Conservation (phyloP, 2,797 vertebrate species). For the Lophotriccus pileatus region DNA sequence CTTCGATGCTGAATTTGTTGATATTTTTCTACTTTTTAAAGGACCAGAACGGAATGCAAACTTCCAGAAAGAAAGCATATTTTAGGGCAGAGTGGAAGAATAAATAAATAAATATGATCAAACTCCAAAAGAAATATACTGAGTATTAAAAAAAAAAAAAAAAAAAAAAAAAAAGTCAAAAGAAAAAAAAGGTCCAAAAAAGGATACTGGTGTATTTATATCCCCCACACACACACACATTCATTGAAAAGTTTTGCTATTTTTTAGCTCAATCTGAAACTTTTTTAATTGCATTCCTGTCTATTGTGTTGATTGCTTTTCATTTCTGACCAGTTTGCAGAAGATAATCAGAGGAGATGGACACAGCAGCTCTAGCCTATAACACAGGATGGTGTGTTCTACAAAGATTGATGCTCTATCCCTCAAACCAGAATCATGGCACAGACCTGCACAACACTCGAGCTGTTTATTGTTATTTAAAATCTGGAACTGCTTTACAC, state of each 20-base stretch:
- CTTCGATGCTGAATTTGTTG: neutral
- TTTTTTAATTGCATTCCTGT: neutral
- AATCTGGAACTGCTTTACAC: neutral
- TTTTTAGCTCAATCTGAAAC: neutral
- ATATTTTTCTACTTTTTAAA: neutral
- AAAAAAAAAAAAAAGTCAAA: neutral
- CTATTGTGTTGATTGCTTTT: neutral
- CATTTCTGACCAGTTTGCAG: neutral
- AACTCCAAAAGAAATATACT: neutral
- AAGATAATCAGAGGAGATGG: neutral
- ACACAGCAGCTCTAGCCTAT: neutral
- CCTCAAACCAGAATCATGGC: neutral
- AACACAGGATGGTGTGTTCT: accelerated
- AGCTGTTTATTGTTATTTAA: neutral
- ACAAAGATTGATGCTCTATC: neutral
- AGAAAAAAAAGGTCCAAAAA: neutral
- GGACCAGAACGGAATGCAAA: neutral
- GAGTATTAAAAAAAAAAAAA: neutral
- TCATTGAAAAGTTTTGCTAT: neutral
- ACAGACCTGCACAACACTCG: neutral
- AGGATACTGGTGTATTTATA: accelerated
- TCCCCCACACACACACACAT: accelerated
- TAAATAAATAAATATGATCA: neutral
- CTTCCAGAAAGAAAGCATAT: neutral
- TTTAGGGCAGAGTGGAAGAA: accelerated